These are phyloP conservation scores for Sycophaga agraensis DNA, from an alignment of 1,140 invertebrate genomes.

Conservation along the genomic window DNA sequence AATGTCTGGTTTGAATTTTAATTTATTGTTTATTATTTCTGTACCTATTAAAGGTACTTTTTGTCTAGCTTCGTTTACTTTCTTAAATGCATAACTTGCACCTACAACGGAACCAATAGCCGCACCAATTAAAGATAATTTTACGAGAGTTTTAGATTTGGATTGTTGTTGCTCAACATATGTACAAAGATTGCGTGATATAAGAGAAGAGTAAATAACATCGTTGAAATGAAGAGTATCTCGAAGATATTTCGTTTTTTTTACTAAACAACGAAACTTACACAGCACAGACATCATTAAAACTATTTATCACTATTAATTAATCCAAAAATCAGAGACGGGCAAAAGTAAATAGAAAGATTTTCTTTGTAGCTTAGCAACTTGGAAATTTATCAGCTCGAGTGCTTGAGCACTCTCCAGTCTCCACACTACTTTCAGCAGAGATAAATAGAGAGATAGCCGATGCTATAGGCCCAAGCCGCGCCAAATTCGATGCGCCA, in stretches of 20 bases:
- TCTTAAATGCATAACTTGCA: conserved; percentile 56
- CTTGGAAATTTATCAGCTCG: too few species aligned
- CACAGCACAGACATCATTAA: conserved; percentile 42
- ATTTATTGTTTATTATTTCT: conserved; percentile 50
- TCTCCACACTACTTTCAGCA: too few species aligned
- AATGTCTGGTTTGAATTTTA: conserved; percentile 58
- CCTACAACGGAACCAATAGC: conserved; percentile 58
- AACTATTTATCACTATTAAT: too few species aligned
- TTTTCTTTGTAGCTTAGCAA: too few species aligned
- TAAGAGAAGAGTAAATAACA: conserved; percentile 8
- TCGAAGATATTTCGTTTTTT: conserved; percentile 23
- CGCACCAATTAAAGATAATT: conserved; percentile 57
- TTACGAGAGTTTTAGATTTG: conserved; percentile 49
- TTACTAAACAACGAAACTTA: conserved; percentile 35
- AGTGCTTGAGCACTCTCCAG: too few species aligned
- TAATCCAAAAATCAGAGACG: too few species aligned
- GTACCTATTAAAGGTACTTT: conserved; percentile 54
- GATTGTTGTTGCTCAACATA: conserved; percentile 36
- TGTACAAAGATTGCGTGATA: conserved; percentile 31
- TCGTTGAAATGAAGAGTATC: conserved; percentile 6
- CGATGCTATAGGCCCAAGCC: too few species aligned
- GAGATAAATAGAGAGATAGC: too few species aligned
- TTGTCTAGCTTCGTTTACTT: conserved; percentile 48
- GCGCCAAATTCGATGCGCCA: too few species aligned
- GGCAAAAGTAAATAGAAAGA: too few species aligned